Evolutionary conservation across 2,113 vertebrate genomes (phyloP), one percentile per base, ranked within the genome.

Genomic region (Siniperca chuatsi): DNA sequence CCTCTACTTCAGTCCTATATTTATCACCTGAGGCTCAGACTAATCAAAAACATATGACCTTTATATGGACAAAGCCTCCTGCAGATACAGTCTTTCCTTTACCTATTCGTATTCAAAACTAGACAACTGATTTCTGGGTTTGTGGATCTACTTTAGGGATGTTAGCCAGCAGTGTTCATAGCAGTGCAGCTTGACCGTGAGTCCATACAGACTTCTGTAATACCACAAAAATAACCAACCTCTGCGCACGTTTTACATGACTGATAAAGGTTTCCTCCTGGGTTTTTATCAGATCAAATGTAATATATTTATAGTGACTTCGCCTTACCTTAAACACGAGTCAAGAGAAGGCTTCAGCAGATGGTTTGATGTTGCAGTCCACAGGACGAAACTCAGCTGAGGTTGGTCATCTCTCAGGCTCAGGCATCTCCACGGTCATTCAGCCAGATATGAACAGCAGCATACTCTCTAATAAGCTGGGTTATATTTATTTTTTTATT

Each of bases 311-410:
- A 25, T 18, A 9, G 64, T 8, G n/a, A 9, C 16, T 65, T 81
- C 29, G 4, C n/a, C 75, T 88, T 89, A 94, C 93, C 93, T 87
- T 37, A 5, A 44, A 69, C 64, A 46, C 2, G 67, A 68, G 79
- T 44, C 62, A n/a, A 61, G 66, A 75, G 23, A 10, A 77, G 40
- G 79, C 66, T 74, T 8, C 50, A n/a, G 83, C 64, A 37, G 88
- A 85, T 46, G 88, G 29, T 80, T 52, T 75, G 78, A 46, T 87
- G 85, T 66, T 65, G 79, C 73, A 72, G 82, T 86, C 87, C 74
- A 54, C 86, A 79, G 82, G 87, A 90, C 65, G 55, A 20, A 87
- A 87, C 84, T 88, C 82, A 62, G 83, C 80, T 6, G 80, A 75
- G 37, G 87, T 81, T 77, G 82, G 65, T 82, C 81, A 67, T 66